A percentile compares a stretch with the other conserved stretches of the same genome.
Conservation (phyloP, 2,113 vertebrate genomes). For the Leucoraja erinaceus region DNA sequence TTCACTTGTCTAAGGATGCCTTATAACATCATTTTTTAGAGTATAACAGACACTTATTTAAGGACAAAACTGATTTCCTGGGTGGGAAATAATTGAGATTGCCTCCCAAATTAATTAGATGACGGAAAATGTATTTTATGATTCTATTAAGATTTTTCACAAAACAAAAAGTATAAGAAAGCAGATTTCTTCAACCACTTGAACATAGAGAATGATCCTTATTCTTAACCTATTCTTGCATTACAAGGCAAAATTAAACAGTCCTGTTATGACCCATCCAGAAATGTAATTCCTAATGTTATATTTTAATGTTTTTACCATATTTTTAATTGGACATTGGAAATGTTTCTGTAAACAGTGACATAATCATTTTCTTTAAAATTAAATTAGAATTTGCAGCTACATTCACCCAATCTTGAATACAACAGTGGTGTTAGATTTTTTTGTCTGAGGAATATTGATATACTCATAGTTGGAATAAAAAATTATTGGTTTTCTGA, state of each 20-base stretch:
- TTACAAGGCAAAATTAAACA: background rate
- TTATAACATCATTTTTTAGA: conserved; percentile 75
- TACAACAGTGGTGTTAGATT: background rate
- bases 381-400: background rate
- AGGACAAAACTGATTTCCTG: conserved; percentile 61
- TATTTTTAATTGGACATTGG: background rate
- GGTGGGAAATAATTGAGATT: conserved; percentile 69
- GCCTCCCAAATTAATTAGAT: conserved; percentile 69
- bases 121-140: conserved; percentile 63
- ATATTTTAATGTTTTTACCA: background rate
- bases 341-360: background rate
- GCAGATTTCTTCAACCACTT: conserved; percentile 35
- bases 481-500: background rate
- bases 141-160: conserved; percentile 40
- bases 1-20: conserved; percentile 77
- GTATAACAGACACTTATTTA: conserved; percentile 68
- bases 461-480: background rate
- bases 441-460: background rate
- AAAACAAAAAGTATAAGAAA: conserved; percentile 30
- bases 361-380: background rate
- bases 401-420: background rate
- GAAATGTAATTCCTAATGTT: background rate
- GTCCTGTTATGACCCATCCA: background rate
- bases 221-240: background rate
- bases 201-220: background rate